These are phyloP conservation scores for Yponomeuta sedellus DNA, from an alignment of 2,888 invertebrate genomes.

Conservation along the genomic window DNA sequence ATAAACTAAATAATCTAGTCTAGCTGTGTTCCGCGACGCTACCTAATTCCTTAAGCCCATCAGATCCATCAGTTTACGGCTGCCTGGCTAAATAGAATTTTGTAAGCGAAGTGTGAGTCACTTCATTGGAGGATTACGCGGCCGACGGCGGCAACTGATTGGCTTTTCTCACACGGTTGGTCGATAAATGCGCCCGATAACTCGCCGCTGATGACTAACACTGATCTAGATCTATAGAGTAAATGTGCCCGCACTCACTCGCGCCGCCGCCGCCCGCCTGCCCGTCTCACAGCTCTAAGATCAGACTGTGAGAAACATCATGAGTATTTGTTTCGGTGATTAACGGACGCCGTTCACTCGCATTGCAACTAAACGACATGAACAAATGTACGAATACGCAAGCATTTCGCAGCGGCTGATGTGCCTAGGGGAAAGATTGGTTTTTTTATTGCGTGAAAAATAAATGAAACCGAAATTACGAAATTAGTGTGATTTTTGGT, in stretches of 20 bases:
- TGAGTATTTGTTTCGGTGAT: conserved; percentile 10
- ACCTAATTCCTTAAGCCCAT: conserved; percentile 21
- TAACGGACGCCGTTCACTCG: background rate
- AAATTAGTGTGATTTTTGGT: conserved; percentile 9
- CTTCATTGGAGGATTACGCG: conserved; percentile 49
- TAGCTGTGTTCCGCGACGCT: conserved; percentile 10
- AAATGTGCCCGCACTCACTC: background rate
- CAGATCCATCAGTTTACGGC: conserved; percentile 26
- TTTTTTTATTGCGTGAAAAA: background rate
- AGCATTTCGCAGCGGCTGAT: background rate
- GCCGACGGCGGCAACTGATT: conserved; percentile 29
- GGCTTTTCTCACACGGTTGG: conserved; percentile 46
- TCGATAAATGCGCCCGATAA: conserved; percentile 46
- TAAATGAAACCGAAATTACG: background rate
- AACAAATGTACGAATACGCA: background rate
- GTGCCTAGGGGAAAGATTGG: background rate
- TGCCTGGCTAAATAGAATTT: conserved; percentile 37
- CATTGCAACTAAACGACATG: background rate
- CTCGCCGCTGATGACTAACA: conserved; percentile 29
- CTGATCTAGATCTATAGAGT: conserved; percentile 21
- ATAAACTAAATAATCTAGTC: conserved; percentile 9
- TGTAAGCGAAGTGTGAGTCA: conserved; percentile 42
- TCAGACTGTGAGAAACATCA: conserved; percentile 11
- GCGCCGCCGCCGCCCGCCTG: background rate
- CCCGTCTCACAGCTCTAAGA: conserved; percentile 4